Percentiles rank a stretch among this genome's conserved stretches.
Evolutionary conservation across 2,888 invertebrate genomes (phyloP).

Genomic region (Kuschelorhynchus macadamiae): DNA sequence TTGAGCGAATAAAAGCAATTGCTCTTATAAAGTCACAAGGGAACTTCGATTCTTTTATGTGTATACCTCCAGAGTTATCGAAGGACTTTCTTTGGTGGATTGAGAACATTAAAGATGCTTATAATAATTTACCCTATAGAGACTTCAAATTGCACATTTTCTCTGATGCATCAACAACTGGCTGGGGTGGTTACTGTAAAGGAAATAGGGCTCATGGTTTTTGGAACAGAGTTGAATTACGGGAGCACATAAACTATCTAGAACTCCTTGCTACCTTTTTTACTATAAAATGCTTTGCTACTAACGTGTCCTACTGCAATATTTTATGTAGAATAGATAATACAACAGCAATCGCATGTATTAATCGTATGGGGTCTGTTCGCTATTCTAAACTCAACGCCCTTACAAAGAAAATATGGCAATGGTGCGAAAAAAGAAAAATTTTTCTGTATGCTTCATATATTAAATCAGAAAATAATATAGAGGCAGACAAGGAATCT

Average conservation of each 20-base stretch:
- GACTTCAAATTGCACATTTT: constrained; percentile 43
- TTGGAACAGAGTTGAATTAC: constrained; percentile 46
- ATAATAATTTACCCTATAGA: too few relatives aligned
- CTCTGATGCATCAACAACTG: constrained; percentile 52
- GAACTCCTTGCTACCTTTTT: constrained; percentile 53
- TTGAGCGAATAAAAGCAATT: too few relatives aligned
- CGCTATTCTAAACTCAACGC: constrained; percentile 10
- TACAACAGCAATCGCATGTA: constrained; percentile 34
- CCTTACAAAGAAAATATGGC: constrained; percentile 19
- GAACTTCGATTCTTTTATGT: too few relatives aligned
- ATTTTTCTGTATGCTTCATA: constrained; percentile 26
- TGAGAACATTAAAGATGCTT: too few relatives aligned
- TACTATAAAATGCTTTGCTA: constrained; percentile 51
- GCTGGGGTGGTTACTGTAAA: constrained; percentile 53
- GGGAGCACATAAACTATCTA: constrained; percentile 51
- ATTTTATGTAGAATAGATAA: constrained; percentile 41
- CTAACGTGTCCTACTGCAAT: constrained; percentile 15
- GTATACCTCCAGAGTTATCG: too few relatives aligned
- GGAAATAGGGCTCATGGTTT: constrained; percentile 36
- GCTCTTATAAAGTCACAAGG: too few relatives aligned
- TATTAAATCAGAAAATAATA: constrained; percentile 24
- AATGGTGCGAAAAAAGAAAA: constrained; percentile 28
- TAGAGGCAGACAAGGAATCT: constrained; percentile 36
- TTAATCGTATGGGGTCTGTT: constrained; percentile 39
- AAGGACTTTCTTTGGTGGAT: too few relatives aligned